phyloP scores from a whole-genome alignment of 2,888 invertebrate genomes.

The Zygogramma bicolorata region DNA sequence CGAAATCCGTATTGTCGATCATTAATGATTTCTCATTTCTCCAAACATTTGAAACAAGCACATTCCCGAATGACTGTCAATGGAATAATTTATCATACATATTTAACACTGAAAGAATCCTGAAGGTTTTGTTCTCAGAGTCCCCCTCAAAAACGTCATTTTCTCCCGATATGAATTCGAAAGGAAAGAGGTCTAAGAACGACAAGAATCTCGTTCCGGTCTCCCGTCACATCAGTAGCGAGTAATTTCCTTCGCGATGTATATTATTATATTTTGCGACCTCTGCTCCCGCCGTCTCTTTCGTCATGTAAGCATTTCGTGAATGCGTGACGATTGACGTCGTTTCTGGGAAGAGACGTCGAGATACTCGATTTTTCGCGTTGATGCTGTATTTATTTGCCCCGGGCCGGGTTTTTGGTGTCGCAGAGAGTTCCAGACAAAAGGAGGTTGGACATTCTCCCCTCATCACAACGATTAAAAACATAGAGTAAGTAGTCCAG shows the following conservation, averaged over 20 bases:
- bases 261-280: constrained; percentile 55
- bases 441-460: background rate
- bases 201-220: background rate
- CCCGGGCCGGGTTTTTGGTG: background rate
- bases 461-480: no score
- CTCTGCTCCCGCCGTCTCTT: constrained; percentile 41
- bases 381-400: constrained; percentile 23
- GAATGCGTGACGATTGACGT: constrained; percentile 48
- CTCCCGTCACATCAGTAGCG: background rate
- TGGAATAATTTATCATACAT: no score
- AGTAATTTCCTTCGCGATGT: constrained; percentile 36
- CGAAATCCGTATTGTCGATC: no score
- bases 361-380: constrained; percentile 27
- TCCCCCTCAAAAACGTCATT: no score
- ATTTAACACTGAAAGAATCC: no score
- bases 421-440: background rate
- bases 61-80: no score
- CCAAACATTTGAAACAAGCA: no score
- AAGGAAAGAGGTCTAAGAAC: no score
- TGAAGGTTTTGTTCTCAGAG: no score
- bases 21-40: no score
- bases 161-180: no score
- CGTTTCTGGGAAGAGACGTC: constrained; percentile 18
- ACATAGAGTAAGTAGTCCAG: no score
- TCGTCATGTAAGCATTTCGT: constrained; percentile 47